These are phyloP conservation scores for Archips xylosteana DNA, from an alignment of 2,888 invertebrate species.

Conservation along the genomic window DNA sequence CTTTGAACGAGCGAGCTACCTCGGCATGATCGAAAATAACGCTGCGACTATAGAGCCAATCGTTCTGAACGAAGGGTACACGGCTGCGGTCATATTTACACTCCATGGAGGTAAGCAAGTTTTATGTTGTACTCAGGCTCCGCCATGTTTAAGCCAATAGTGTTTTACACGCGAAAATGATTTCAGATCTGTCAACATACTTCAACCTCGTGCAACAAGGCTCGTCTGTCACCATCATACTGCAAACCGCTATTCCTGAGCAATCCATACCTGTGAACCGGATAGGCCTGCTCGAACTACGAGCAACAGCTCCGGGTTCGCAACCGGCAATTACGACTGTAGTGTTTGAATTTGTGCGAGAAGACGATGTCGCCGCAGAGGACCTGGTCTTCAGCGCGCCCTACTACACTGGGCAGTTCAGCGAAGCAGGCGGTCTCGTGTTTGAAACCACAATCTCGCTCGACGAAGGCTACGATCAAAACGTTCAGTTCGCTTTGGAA, in stretches of 20 bases:
- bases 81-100: slow-evolving; percentile 38
- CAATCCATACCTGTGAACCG: slow-evolving; percentile 49
- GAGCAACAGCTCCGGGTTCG: slow-evolving; percentile 50
- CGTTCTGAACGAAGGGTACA: slow-evolving; percentile 43
- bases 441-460: slow-evolving; percentile 47
- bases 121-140: neutral
- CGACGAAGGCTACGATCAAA: slow-evolving; percentile 48
- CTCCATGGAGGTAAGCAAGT: slow-evolving; percentile 44
- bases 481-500: slow-evolving; percentile 50
- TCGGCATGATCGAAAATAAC: slow-evolving; percentile 44
- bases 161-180: slow-evolving; percentile 43
- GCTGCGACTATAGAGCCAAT: slow-evolving; percentile 39
- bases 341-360: slow-evolving; percentile 47
- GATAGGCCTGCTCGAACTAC: slow-evolving; percentile 51
- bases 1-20: slow-evolving; percentile 47
- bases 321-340: slow-evolving; percentile 52
- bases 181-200: slow-evolving; percentile 45
- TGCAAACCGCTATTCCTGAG: slow-evolving; percentile 50
- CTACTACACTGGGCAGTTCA: slow-evolving; percentile 53
- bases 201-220: slow-evolving; percentile 40
- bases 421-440: slow-evolving; percentile 43
- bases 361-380: slow-evolving; percentile 29
- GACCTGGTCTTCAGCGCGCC: slow-evolving; percentile 48
- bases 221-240: slow-evolving; percentile 39
- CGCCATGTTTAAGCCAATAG: slow-evolving; percentile 12